Evolutionary conservation across 2,797 vertebrate species (phyloP).

Genomic region (Molossus molossus): DNA sequence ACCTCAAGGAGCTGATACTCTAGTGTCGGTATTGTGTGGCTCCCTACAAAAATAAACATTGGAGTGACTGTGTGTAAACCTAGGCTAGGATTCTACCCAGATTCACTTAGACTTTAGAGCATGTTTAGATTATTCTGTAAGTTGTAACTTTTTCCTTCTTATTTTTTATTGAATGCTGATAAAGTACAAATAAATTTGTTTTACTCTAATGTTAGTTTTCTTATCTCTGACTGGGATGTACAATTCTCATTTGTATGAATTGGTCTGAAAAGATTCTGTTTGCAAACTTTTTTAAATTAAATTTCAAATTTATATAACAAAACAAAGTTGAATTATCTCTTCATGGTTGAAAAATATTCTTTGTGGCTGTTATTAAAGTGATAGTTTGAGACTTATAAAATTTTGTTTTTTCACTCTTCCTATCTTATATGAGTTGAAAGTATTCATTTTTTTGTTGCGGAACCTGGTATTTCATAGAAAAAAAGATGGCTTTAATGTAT

Average conservation of each 20-base stretch:
- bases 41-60: neutral
- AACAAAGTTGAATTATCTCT: neutral
- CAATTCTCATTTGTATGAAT: neutral
- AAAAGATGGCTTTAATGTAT: neutral
- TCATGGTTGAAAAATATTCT: neutral
- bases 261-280: neutral
- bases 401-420: neutral
- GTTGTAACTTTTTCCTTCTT: neutral
- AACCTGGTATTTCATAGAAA: neutral
- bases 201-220: neutral
- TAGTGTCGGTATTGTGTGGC: neutral
- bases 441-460: neutral
- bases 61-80: neutral
- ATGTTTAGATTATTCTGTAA: neutral
- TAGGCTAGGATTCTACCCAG: neutral
- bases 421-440: neutral
- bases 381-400: neutral
- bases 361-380: neutral
- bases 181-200: neutral
- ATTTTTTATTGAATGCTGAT: neutral
- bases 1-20: neutral
- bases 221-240: neutral
- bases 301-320: neutral
- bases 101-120: neutral
- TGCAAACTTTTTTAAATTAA: neutral